Evolutionary conservation across 2,797 vertebrate species (phyloP), one percentile per base, ranked within the genome.

Genomic region (Lagodon rhomboides): DNA sequence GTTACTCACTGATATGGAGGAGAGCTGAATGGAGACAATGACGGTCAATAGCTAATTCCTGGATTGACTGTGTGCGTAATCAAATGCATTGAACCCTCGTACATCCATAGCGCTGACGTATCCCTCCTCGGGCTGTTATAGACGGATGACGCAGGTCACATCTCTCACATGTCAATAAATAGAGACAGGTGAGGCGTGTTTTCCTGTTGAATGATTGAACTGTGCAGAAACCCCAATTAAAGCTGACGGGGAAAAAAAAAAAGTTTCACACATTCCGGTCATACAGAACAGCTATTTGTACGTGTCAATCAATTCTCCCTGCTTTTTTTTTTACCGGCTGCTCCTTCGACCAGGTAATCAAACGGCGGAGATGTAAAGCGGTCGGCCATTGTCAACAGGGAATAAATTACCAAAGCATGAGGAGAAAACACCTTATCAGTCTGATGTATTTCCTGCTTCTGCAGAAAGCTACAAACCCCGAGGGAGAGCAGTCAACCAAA

Each of bases 381-480:
- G 75, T 73, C n/a, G 88, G 88, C 84, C 87, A 87, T 81, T 85
- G 93, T 93, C 90, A 89, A 90, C 83, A 79, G 91, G 90, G 91
- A 94, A 93, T 91, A 89, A 93, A 93, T 93, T 89, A 93, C 90
- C 79, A 89, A 91, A 90, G 84, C 89, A 92, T 85, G 88, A 86
- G 83, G 85, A 88, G 84, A 91, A 93, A 93, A 92, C 88, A 91
- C 92, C 88, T 91, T 94, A 92, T 94, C 92, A 80, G 84, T 84
- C 88, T 94, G 91, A 93, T 94, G 89, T 88, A 88, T 93, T 93
- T 93, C 92, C 92, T 92, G 89, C 87, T 87, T 90, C 90, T 93
- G 91, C 88, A 89, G 90, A 93, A 93, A 83, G 92, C 89, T 80
- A 92, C 88, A 87, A 91, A 87, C 90, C 92, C 91, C 79, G 65